Base-by-base conservation (phyloP, 2,797 vertebrate species). In the Amniataba percoides region DNA sequence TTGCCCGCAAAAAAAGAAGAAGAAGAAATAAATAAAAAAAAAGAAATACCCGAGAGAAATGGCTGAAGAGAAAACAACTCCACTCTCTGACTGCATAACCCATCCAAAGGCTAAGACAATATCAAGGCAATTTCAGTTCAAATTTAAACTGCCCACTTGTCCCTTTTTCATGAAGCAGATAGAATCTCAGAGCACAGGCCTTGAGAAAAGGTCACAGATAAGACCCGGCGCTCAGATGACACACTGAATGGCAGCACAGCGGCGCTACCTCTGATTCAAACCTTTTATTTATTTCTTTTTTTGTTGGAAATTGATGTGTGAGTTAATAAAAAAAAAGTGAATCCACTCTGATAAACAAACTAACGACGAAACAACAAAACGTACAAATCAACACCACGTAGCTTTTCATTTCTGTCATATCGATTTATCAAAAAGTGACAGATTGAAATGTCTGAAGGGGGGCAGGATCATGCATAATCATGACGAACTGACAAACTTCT, bases 41-140 rank as follows among this genome's bases (percentile, higher is more conserved):
- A 87, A 71, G 72, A 78, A 85, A 66, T 49, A 60, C 71, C 79
- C 74, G 62, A 51, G 81, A 88, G 78, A 90, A 90, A 87, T 61
- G 59, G 81, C 75, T 70, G 45, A 78, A 76, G 71, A 80, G 76
- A 91, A 90, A 92, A 90, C 84, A 90, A 83, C 73, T 84, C 61
- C 62, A 58, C 71, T 89, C 72, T 39, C 86, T 59, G 81, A 86
- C 59, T 81, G 87, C 73, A 85, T 77, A 85, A 82, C 75, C 82
- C 78, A 81, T 87, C 89, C 81, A 88, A 60, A 87, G 74, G 80
- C 84, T 87, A 79, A 93, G 91, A 90, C 92, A 94, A 94, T 93
- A 93, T 93, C 90, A 88, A 93, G 89, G 88, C 93, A 93, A 94
- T 94, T 94, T 91, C 88, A 89, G 88, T 80, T 90, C 85, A 86